phyloP scores from a whole-genome alignment of 2,888 invertebrate species.

The Dexiosoma caninum region DNA sequence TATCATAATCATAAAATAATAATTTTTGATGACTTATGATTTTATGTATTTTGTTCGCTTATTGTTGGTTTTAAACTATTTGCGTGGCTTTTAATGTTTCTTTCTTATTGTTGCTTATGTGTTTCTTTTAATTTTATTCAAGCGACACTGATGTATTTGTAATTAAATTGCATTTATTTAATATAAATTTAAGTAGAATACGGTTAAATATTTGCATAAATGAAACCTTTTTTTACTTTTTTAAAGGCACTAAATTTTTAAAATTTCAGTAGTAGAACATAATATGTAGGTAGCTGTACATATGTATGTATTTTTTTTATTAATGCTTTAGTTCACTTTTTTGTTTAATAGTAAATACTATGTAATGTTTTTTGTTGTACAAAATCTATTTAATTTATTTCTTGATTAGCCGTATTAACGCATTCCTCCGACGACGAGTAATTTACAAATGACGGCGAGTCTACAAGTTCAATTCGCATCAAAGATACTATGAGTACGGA shows the following conservation, averaged over 20 bases:
- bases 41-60: conserved; percentile 7
- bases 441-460: conserved; percentile 56
- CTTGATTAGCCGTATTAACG: conserved; percentile 25
- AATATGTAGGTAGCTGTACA: neutral
- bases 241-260: conserved; percentile 48
- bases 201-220: neutral
- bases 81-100: too few relatives aligned
- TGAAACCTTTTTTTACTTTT: conserved; percentile 42
- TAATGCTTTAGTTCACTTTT: conserved; percentile 21
- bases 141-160: neutral
- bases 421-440: conserved; percentile 45
- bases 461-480: conserved; percentile 46
- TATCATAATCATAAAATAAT: neutral
- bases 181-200: neutral
- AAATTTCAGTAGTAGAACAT: neutral
- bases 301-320: conserved; percentile 5
- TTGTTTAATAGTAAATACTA: neutral
- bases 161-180: neutral
- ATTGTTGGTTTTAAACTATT: conserved; percentile 12
- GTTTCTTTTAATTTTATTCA: conserved; percentile 27
- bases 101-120: conserved; percentile 26
- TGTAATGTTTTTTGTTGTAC: conserved; percentile 26
- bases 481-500: conserved; percentile 27
- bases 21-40: neutral
- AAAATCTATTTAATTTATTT: conserved; percentile 22